Evolutionary conservation across 2,888 invertebrate species (phyloP).

Genomic region (Cryptus armator): DNA sequence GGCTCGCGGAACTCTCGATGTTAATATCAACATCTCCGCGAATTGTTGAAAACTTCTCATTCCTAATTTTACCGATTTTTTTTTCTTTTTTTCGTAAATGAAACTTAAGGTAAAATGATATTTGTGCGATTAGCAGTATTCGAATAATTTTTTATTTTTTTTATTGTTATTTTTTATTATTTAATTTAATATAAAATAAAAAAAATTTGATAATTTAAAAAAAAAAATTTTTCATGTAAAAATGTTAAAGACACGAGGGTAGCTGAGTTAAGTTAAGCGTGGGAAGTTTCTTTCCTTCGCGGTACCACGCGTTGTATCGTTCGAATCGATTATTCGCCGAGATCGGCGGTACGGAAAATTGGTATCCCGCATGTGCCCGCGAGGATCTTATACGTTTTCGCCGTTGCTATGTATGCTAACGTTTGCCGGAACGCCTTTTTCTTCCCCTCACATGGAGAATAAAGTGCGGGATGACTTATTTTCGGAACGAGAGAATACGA

Average conservation of each 20-base stretch:
- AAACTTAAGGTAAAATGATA: no score
- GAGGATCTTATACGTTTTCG: conserved; percentile 48
- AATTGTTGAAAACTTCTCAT: no score
- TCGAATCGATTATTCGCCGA: conserved; percentile 62
- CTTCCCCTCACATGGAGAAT: background rate
- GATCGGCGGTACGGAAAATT: conserved; percentile 59
- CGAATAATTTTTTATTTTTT: background rate
- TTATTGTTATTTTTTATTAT: background rate
- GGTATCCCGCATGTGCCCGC: conserved; percentile 60
- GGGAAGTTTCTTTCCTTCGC: conserved; percentile 63
- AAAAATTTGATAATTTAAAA: background rate
- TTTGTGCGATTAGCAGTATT: no score
- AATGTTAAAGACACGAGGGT: background rate
- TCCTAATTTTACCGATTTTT: no score
- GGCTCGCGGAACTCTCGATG: no score
- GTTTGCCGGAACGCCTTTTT: background rate
- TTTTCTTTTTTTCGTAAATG: no score
- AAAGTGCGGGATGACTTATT: conserved; percentile 28
- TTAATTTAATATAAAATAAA: background rate
- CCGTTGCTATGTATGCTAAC: no score
- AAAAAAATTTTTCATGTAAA: no score
- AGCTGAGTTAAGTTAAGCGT: conserved; percentile 52
- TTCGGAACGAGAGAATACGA: conserved; percentile 1
- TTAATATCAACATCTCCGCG: no score
- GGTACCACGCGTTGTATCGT: conserved; percentile 64